Conservation (phyloP, 1,140 invertebrate genomes). For the Danaus plexippus region DNA sequence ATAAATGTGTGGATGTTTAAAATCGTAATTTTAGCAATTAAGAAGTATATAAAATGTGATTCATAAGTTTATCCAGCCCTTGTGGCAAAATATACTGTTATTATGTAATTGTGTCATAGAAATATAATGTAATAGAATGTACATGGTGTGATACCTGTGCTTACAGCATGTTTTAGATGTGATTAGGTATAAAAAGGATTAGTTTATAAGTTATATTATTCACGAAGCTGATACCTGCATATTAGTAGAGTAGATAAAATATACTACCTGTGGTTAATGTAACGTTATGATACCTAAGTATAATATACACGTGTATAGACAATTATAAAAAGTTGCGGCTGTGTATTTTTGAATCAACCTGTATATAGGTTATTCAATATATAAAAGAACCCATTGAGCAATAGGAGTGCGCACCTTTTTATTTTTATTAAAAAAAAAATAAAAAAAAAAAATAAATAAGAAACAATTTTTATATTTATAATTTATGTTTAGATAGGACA, state of each 20-base stretch:
- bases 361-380: constrained; percentile 33
- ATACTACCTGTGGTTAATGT: constrained; percentile 23
- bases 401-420: constrained; percentile 21
- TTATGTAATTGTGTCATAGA: constrained; percentile 32
- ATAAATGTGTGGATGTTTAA: constrained; percentile 35
- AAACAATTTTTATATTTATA: too few species aligned
- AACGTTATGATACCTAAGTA: constrained; percentile 24
- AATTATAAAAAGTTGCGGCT: constrained; percentile 39
- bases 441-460: too few species aligned
- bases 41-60: constrained; percentile 54
- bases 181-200: constrained; percentile 25
- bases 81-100: constrained; percentile 20
- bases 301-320: constrained; percentile 28
- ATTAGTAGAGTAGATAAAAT: constrained; percentile 45
- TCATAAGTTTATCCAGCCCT: constrained; percentile 45
- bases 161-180: constrained; percentile 34
- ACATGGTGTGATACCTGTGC: constrained; percentile 30
- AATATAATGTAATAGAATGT: constrained; percentile 28
- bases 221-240: constrained; percentile 43
- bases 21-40: constrained; percentile 26
- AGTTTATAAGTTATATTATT: constrained; percentile 35
- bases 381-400: constrained; percentile 32
- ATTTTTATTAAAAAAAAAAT: neutral
- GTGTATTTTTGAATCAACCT: constrained; percentile 45
- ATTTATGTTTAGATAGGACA: too few species aligned